Percentiles rank a stretch among this genome's conserved stretches.
Conservation (phyloP, 1,140 invertebrate genomes). For the Liolophura sinensis region DNA sequence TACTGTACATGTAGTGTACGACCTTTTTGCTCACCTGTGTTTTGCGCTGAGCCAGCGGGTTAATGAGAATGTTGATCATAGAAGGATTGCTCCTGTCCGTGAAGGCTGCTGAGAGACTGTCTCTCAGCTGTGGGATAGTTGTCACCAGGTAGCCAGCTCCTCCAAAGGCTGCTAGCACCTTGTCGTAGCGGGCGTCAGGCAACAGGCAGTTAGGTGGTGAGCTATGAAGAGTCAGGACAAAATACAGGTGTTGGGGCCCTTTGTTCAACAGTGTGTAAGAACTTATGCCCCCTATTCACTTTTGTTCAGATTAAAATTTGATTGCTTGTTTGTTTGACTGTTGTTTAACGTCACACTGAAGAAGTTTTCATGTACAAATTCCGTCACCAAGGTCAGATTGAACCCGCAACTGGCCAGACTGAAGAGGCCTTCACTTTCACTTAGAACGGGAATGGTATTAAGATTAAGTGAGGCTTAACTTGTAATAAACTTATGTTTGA, state of each 20-base stretch:
- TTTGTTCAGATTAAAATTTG: too few relatives aligned
- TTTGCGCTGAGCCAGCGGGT: constrained; percentile 84
- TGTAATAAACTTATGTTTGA: too few relatives aligned
- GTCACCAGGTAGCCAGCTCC: constrained; percentile 80
- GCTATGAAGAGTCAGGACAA: constrained; percentile 62
- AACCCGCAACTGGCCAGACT: too few relatives aligned
- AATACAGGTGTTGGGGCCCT: not conserved
- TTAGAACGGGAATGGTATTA: too few relatives aligned
- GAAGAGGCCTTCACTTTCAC: too few relatives aligned
- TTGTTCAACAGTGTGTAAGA: not conserved
- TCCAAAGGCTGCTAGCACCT: constrained; percentile 83
- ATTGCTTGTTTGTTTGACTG: too few relatives aligned
- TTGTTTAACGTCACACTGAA: too few relatives aligned
- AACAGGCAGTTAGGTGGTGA: constrained; percentile 80
- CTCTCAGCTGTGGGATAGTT: constrained; percentile 74
- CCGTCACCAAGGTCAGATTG: too few relatives aligned
- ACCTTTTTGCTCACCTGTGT: constrained; percentile 66
- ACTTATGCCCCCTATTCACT: not conserved
- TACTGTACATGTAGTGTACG: too few relatives aligned
- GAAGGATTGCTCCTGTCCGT: constrained; percentile 71
- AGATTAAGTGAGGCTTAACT: too few relatives aligned
- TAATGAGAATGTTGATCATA: constrained; percentile 90
- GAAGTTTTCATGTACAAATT: too few relatives aligned
- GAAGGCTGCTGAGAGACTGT: constrained; percentile 71
- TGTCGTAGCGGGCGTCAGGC: constrained; percentile 82